Evolutionary conservation across 2,797 vertebrate species (phyloP).

Genomic region (Parauchenoglanis punctatus): DNA sequence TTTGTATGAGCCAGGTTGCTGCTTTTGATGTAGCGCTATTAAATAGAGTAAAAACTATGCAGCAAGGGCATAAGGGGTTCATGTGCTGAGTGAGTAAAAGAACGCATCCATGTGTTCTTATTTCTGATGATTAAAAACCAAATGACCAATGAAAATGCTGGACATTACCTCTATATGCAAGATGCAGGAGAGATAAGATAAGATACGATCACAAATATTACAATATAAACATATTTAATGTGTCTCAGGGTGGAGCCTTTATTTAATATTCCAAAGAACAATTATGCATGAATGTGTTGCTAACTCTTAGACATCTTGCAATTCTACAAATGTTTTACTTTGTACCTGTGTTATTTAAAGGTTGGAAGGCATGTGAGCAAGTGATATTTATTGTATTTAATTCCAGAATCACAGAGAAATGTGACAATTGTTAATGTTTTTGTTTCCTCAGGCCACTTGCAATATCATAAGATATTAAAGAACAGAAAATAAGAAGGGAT

Average conservation of each 20-base stretch:
- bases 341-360: neutral
- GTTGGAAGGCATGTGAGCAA: too few species aligned
- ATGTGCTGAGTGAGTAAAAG: too few species aligned
- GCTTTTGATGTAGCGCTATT: neutral
- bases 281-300: neutral
- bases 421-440: neutral
- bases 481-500: neutral
- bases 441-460: neutral
- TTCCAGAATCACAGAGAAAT: slow-evolving; percentile 5
- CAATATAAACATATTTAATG: neutral
- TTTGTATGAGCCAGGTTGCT: neutral
- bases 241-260: neutral
- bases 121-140: too few species aligned
- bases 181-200: too few species aligned
- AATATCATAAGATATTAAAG: neutral
- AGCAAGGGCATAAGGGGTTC: neutral
- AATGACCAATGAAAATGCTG: too few species aligned
- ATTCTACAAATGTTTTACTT: neutral
- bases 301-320: neutral
- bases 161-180: too few species aligned
- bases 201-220: neutral
- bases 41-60: neutral
- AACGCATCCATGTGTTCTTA: too few species aligned
- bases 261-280: neutral
- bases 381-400: neutral